These are phyloP conservation scores for Yasuhikotakia modesta DNA, from an alignment of 2,797 vertebrate species.

Conservation along the genomic window DNA sequence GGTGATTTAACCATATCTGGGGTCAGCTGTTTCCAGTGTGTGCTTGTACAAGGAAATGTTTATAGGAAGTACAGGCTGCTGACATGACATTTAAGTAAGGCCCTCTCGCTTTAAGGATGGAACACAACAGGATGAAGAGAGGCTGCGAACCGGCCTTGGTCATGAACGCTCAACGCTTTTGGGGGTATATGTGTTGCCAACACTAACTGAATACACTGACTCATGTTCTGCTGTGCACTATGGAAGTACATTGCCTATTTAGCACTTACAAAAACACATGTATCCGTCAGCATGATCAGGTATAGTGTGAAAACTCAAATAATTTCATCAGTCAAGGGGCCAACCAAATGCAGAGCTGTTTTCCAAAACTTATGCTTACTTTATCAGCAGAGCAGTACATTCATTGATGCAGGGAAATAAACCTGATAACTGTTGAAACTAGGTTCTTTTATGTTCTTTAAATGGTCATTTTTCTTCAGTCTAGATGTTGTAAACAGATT, in stretches of 20 bases:
- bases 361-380: slow-evolving; percentile 20
- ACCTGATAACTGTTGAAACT: neutral
- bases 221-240: slow-evolving; percentile 45
- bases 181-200: slow-evolving; percentile 52
- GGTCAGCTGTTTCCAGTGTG: slow-evolving; percentile 61
- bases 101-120: slow-evolving; percentile 64
- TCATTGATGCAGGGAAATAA: neutral
- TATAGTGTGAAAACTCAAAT: slow-evolving; percentile 46
- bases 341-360: slow-evolving; percentile 34
- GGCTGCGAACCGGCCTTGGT: slow-evolving; percentile 59
- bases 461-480: no score
- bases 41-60: slow-evolving; percentile 66
- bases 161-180: slow-evolving; percentile 64
- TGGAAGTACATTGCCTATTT: slow-evolving; percentile 52
- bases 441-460: no score
- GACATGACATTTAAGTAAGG: slow-evolving; percentile 69
- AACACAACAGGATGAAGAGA: slow-evolving; percentile 75
- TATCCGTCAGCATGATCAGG: slow-evolving; percentile 48
- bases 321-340: slow-evolving; percentile 36
- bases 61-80: slow-evolving; percentile 79
- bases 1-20: slow-evolving; percentile 67
- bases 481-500: neutral
- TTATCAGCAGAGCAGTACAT: slow-evolving; percentile 12
- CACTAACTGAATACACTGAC: slow-evolving; percentile 57
- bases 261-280: slow-evolving; percentile 48